Evolutionary conservation across 2,113 vertebrate genomes (phyloP).

Genomic region (Pantherophis guttatus): DNA sequence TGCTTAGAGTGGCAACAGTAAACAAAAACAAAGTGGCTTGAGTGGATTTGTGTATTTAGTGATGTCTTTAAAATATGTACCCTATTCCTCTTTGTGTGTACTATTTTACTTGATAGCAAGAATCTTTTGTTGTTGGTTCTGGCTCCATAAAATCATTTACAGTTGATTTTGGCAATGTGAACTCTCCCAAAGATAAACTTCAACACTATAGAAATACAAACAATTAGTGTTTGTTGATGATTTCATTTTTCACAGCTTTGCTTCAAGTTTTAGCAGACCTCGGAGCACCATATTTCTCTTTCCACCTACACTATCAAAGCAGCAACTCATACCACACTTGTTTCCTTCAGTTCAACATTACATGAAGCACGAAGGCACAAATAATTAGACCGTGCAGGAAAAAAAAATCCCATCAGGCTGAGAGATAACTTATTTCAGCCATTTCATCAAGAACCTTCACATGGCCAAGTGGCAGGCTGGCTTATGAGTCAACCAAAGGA

Average conservation of each 20-base stretch:
- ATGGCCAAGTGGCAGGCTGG: neutral
- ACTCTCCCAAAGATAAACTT: neutral
- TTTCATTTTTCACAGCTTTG: neutral
- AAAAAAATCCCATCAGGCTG: neutral
- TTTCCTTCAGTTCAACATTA: neutral
- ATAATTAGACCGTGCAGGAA: constrained; percentile 3
- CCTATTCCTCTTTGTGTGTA: neutral
- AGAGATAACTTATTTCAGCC: constrained; percentile 28
- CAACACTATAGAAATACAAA: neutral
- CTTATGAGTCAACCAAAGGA: constrained; percentile 21
- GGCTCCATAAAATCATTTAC: neutral
- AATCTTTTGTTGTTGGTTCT: neutral
- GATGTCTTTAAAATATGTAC: neutral
- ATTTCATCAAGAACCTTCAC: constrained; percentile 23
- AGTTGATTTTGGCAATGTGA: neutral
- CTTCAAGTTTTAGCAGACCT: neutral
- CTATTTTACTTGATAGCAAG: neutral
- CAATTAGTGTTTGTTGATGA: neutral
- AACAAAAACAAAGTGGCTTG: neutral
- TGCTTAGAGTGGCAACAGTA: neutral
- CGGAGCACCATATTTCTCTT: neutral
- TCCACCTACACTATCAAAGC: constrained; percentile 10
- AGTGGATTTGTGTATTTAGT: neutral
- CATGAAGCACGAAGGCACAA: constrained; percentile 1
- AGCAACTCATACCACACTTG: neutral